Conservation (phyloP, 2,113 vertebrate genomes). For the Barnardius zonarius region DNA sequence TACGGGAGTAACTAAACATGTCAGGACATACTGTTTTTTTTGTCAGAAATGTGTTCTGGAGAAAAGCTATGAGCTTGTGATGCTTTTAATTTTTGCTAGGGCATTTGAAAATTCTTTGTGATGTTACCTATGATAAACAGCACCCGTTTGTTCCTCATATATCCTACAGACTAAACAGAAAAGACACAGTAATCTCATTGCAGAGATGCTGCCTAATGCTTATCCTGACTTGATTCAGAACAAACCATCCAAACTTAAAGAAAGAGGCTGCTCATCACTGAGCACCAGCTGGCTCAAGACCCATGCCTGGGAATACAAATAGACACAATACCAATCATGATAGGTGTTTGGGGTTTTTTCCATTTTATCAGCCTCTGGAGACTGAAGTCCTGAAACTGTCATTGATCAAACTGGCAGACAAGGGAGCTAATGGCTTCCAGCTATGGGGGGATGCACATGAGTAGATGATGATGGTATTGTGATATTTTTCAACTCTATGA, state of each 20-base stretch:
- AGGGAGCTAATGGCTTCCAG: background rate
- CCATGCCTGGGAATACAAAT: background rate
- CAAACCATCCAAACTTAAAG: background rate
- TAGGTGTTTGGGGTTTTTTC: accelerated
- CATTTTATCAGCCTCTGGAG: background rate
- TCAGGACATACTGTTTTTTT: background rate
- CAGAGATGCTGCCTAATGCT: background rate
- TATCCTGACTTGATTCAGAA: background rate
- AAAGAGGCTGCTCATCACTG: background rate
- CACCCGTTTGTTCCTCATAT: background rate
- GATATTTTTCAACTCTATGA: background rate
- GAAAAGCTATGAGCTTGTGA: background rate
- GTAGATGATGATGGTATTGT: background rate
- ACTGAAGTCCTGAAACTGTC: background rate
- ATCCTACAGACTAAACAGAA: background rate
- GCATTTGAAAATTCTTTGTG: background rate
- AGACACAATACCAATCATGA: background rate
- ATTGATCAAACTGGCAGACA: background rate
- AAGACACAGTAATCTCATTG: background rate
- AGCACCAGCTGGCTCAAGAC: background rate
- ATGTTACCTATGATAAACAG: background rate
- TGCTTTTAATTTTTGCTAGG: background rate
- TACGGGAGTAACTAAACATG: background rate
- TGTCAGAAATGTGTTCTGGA: background rate
- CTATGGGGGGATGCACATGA: background rate